These are phyloP conservation scores for Pseudochirops cupreus DNA, from an alignment of 2,797 vertebrate species.

Conservation along the genomic window DNA sequence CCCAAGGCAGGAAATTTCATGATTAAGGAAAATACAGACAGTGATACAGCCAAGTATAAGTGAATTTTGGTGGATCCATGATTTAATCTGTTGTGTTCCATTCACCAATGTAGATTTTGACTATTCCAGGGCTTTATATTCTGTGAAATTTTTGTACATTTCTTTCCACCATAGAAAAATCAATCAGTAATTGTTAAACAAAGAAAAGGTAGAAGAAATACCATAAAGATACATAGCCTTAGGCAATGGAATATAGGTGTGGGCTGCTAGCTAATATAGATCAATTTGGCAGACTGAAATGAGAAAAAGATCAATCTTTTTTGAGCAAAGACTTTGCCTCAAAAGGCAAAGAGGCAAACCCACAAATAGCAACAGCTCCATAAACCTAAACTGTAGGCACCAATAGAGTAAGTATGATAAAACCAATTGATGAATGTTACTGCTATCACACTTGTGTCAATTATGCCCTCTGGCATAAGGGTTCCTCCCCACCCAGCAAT, in stretches of 20 bases:
- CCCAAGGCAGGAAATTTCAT: conserved; percentile 35
- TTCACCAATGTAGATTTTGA: neutral
- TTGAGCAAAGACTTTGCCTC: neutral
- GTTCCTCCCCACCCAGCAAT: no score
- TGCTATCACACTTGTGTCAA: neutral
- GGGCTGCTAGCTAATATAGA: conserved; percentile 24
- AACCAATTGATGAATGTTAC: neutral
- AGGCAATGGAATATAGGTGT: neutral
- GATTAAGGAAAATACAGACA: neutral
- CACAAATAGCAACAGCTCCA: neutral
- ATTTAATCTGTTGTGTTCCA: neutral
- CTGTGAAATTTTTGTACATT: neutral
- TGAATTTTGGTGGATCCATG: neutral
- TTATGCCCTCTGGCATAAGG: neutral
- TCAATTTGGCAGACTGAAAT: neutral
- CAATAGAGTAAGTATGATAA: neutral
- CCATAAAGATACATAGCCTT: conserved; percentile 11
- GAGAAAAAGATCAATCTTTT: neutral
- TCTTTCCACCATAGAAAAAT: conserved; percentile 19
- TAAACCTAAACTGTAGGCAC: neutral
- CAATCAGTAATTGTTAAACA: neutral
- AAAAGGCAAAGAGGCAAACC: neutral
- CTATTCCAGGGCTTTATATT: neutral
- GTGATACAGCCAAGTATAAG: neutral
- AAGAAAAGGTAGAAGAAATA: conserved; percentile 23